A percentile compares a stretch with the other conserved stretches of the same genome.
Conservation (phyloP, 2,888 invertebrate species). For the Drosophila atripex region DNA sequence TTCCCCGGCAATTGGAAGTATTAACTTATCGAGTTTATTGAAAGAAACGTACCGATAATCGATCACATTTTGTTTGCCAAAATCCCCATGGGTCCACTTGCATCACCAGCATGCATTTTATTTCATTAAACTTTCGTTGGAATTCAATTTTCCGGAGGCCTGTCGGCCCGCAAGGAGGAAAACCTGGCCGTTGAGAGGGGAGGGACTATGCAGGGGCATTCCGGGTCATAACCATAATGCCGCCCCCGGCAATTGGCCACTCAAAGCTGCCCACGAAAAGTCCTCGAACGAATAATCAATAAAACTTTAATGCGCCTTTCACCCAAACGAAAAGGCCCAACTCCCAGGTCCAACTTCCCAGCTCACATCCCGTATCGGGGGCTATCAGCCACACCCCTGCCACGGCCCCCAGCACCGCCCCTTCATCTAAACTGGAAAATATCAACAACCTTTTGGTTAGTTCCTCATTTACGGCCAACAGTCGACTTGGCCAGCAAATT, state of each 20-base stretch:
- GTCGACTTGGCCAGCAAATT: slow-evolving; percentile 27
- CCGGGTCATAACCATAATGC: slow-evolving; percentile 41
- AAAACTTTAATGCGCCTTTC: slow-evolving; percentile 66
- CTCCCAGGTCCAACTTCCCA: neutral
- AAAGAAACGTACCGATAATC: slow-evolving; percentile 37
- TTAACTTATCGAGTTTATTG: slow-evolving; percentile 17
- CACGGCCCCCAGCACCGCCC: slow-evolving; percentile 9
- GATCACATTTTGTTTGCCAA: slow-evolving; percentile 28
- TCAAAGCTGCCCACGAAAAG: slow-evolving; percentile 19
- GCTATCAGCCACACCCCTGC: slow-evolving; percentile 21
- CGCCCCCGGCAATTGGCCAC: slow-evolving; percentile 53
- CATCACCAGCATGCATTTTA: slow-evolving; percentile 34
- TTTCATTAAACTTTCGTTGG: slow-evolving; percentile 38
- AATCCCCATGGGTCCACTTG: slow-evolving; percentile 11
- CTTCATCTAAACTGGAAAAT: slow-evolving; percentile 65
- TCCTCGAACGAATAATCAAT: slow-evolving; percentile 63
- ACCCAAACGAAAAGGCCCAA: slow-evolving; percentile 35
- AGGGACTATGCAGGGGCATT: slow-evolving; percentile 23
- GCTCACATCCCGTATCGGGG: slow-evolving; percentile 2
- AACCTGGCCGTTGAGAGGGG: slow-evolving; percentile 1
- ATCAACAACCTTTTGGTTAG: slow-evolving; percentile 75
- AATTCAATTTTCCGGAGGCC: slow-evolving; percentile 50
- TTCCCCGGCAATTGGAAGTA: slow-evolving; percentile 3
- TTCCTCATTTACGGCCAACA: slow-evolving; percentile 58
- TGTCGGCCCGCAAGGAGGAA: slow-evolving; percentile 7